Base-by-base conservation (phyloP, 2,888 invertebrate species). In the Argynnis bischoffii region DNA sequence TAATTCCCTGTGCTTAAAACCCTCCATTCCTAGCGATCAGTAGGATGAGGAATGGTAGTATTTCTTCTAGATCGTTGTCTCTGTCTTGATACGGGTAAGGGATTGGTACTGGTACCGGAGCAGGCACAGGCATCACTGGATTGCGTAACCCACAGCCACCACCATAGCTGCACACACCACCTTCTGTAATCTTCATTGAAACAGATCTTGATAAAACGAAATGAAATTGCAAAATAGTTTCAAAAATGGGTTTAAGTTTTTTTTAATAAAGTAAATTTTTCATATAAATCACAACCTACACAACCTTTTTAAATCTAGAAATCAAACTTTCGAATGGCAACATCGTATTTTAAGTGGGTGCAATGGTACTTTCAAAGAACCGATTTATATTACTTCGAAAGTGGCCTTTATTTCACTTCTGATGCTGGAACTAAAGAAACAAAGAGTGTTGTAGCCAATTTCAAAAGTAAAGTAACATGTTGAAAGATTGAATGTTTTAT, bases 111-210 rank as follows among this genome's bases (percentile, higher is more conserved):
- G 67, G 55, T 3, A 66, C 50, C 13, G 67, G 55, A 8, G 67
- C 64, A 14, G 71, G 69, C 1, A 60, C 57, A 16, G 53, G 51
- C 8, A 18, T 16, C 11, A 57, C 61, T 51, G 61, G 51, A 51
- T 50, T 26, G 18, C 18, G 51, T 50, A 41, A n/a, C 61, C 61
- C 61, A 51, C 54, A 77, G 21, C 66, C 76, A 63, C 76, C 77
- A 76, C 77, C 77, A 77, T 68, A 77, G 65, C 77, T 77, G 73
- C 71, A 75, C 73, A 76, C 70, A 75, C 69, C 70, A 70, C 64
- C 69, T 72, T 75, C 72, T 77, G 61, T 61, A 35, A 61, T 50
- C 61, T 61, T 61, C 4, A 48, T 48, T 0, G 47, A 15, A 31
- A 31, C 31, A 47, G n/a, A 31, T 26, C 26, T n/a, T 14, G 35